Percentiles rank a stretch among this genome's conserved stretches.
phyloP scores from a whole-genome alignment of 1,140 invertebrate genomes.

The Dryas iulia region DNA sequence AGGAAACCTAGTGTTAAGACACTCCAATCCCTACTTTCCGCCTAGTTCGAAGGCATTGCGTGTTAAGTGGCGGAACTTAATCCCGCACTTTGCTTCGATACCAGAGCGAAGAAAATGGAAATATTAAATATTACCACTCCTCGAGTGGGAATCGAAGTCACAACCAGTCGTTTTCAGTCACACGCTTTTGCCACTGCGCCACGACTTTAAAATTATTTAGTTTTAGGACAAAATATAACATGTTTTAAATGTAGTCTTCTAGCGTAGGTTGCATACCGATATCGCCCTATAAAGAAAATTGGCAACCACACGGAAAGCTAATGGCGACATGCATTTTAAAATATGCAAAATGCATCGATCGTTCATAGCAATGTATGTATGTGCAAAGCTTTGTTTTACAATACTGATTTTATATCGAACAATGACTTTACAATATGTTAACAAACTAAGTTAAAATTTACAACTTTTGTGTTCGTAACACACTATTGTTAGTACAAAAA shows the following conservation, averaged over 20 bases:
- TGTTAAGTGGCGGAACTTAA: too few relatives aligned
- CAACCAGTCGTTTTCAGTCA: too few relatives aligned
- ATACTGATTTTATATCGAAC: not conserved
- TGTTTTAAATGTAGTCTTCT: not conserved
- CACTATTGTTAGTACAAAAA: not conserved
- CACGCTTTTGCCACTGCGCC: too few relatives aligned
- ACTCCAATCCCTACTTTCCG: too few relatives aligned
- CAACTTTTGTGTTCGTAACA: not conserved
- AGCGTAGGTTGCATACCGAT: slow-evolving; percentile 18
- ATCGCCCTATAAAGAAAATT: slow-evolving; percentile 16
- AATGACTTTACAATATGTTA: not conserved
- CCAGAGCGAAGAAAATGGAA: too few relatives aligned
- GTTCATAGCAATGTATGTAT: not conserved
- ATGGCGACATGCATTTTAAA: slow-evolving; percentile 24
- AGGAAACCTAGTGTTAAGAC: too few relatives aligned
- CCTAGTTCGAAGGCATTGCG: too few relatives aligned
- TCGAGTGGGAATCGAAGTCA: too few relatives aligned
- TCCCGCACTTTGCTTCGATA: too few relatives aligned
- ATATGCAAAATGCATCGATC: slow-evolving; percentile 25
- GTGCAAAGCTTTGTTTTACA: not conserved
- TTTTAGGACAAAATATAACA: not conserved
- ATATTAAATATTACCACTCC: too few relatives aligned
- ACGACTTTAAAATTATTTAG: too few relatives aligned
- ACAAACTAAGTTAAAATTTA: not conserved
- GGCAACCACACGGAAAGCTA: slow-evolving; percentile 9